phyloP scores from a whole-genome alignment of 2,797 vertebrate genomes.

The Characodon lateralis region DNA sequence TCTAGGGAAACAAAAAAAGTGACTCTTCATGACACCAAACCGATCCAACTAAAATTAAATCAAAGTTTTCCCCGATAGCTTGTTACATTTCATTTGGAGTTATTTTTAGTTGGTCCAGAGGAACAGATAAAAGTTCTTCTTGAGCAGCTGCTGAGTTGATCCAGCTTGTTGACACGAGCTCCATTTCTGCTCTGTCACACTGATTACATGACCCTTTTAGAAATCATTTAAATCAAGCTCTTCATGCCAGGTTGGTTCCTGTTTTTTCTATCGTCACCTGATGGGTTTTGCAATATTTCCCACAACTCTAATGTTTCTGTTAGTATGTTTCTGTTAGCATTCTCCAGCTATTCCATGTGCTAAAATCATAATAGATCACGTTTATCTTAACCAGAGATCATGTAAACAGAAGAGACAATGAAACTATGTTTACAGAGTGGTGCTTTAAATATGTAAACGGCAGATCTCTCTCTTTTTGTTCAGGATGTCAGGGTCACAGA shows the following conservation, averaged over 20 bases:
- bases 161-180: constrained; percentile 34
- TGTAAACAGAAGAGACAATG: constrained; percentile 3
- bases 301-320: background rate
- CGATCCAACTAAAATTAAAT: background rate
- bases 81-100: constrained; percentile 1
- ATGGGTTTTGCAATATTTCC: background rate
- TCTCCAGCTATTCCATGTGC: background rate
- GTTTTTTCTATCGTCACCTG: background rate
- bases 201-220: background rate
- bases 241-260: background rate
- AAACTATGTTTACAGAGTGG: background rate
- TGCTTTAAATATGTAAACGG: background rate
- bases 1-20: constrained; percentile 20
- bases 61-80: background rate
- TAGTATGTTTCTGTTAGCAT: background rate
- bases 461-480: constrained; percentile 20
- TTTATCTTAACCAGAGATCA: background rate
- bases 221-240: background rate
- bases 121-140: constrained; percentile 50
- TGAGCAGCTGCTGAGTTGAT: constrained; percentile 48
- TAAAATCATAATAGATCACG: background rate
- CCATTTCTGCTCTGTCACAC: background rate
- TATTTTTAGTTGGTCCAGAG: constrained; percentile 42
- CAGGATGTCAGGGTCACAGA: constrained; percentile 46
- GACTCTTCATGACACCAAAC: background rate